Conservation (phyloP, 2,113 vertebrate species). For the Cyanoramphus novaezelandiae region DNA sequence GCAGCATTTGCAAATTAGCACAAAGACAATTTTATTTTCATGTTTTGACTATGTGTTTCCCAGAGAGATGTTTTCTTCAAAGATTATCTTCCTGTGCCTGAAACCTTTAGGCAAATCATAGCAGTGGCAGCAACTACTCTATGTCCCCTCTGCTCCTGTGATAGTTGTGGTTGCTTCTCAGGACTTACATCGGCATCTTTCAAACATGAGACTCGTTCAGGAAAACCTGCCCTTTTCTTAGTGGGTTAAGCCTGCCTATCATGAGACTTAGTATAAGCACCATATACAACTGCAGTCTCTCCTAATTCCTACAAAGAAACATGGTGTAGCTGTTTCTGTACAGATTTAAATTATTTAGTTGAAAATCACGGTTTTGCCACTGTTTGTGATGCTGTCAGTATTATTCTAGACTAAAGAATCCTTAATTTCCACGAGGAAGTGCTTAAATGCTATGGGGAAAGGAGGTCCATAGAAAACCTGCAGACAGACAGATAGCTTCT, state of each 20-base stretch:
- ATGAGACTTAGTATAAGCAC: not conserved
- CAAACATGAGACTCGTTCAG: not conserved
- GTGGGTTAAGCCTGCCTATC: not conserved
- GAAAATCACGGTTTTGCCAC: not conserved
- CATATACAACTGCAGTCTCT: not conserved
- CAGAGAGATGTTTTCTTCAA: not conserved
- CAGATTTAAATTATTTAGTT: not conserved
- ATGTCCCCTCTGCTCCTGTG: not conserved
- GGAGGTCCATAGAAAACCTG: not conserved
- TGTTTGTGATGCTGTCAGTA: not conserved
- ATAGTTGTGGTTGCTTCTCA: not conserved
- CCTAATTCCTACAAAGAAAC: not conserved
- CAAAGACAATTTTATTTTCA: constrained; percentile 16
- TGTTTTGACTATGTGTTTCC: constrained; percentile 4
- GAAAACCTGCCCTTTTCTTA: not conserved
- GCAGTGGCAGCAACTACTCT: not conserved
- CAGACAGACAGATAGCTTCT: not conserved
- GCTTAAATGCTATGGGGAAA: not conserved
- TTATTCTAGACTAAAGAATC: not conserved
- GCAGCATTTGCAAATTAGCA: not conserved
- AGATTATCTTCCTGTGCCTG: not conserved
- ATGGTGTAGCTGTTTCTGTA: not conserved
- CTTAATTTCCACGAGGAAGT: not conserved
- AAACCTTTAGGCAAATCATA: not conserved
- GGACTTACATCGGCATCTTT: not conserved